phyloP scores from a whole-genome alignment of 2,113 vertebrate species.

The Falco punctatus region DNA sequence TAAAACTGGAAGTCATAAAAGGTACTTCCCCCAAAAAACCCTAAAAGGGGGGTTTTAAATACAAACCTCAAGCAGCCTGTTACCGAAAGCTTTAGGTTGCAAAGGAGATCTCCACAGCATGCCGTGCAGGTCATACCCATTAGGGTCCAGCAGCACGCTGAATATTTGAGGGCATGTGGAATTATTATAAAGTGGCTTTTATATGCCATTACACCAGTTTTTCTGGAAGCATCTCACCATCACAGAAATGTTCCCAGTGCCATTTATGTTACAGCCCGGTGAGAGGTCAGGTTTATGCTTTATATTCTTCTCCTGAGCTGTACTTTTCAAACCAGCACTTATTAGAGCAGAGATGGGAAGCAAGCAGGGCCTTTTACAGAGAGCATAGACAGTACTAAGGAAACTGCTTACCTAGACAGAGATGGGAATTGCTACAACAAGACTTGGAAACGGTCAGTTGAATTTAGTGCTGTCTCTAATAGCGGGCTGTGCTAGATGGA shows the following conservation, averaged over 20 bases:
- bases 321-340: not conserved
- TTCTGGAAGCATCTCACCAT: not conserved
- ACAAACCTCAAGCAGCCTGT: not conserved
- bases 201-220: not conserved
- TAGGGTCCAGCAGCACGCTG: not conserved
- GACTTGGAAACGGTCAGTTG: not conserved
- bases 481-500: not conserved
- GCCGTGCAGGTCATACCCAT: not conserved
- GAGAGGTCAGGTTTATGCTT: not conserved
- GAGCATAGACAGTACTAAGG: not conserved
- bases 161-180: not conserved
- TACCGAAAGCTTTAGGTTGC: not conserved
- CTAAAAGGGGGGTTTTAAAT: not conserved
- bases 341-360: not conserved
- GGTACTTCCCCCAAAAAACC: not conserved
- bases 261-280: not conserved
- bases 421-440: not conserved
- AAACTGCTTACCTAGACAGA: not conserved
- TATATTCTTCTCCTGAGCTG: not conserved
- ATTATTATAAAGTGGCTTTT: constrained; percentile 30
- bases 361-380: not conserved
- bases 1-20: not conserved
- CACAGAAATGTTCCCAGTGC: not conserved
- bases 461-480: not conserved
- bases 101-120: not conserved